Percentiles rank a stretch among this genome's conserved stretches.
Conservation (phyloP, 2,888 invertebrate genomes). For the Blera fallax region DNA sequence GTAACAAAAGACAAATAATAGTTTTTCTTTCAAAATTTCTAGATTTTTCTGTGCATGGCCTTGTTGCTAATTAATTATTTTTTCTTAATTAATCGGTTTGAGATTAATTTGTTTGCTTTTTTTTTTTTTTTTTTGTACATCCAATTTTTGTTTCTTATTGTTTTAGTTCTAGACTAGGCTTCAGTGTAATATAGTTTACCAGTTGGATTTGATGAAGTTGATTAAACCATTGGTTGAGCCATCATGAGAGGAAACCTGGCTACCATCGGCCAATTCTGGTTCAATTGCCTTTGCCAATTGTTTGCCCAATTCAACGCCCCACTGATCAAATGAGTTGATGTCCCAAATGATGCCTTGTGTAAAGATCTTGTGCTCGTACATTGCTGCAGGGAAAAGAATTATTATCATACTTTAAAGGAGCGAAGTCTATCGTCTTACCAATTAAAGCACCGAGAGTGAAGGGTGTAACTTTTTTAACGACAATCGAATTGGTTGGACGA, state of each 20-base stretch:
- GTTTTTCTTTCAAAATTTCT: neutral
- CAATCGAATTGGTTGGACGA: slow-evolving; percentile 97
- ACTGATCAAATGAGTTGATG: slow-evolving; percentile 99
- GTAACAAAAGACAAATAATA: slow-evolving; percentile 49
- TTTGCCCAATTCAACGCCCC: slow-evolving; percentile 99
- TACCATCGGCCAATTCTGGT: slow-evolving; percentile 90
- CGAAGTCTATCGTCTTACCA: slow-evolving; percentile 83
- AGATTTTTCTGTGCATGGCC: slow-evolving; percentile 44
- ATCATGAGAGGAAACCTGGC: slow-evolving; percentile 90
- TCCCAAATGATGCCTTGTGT: slow-evolving; percentile 99
- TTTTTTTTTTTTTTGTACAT: slow-evolving; percentile 31
- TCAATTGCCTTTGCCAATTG: slow-evolving; percentile 99
- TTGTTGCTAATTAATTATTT: slow-evolving; percentile 22
- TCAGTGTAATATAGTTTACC: slow-evolving; percentile 75
- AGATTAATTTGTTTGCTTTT: slow-evolving; percentile 16
- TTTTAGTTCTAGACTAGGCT: slow-evolving; percentile 5
- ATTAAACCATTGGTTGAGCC: slow-evolving; percentile 98
- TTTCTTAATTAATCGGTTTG: slow-evolving; percentile 5
- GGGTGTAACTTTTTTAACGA: slow-evolving; percentile 95
- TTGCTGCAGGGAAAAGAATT: slow-evolving; percentile 83
- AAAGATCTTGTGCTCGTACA: slow-evolving; percentile 99
- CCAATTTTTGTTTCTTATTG: slow-evolving; percentile 15
- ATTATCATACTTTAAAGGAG: neutral
- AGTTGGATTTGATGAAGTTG: slow-evolving; percentile 92
- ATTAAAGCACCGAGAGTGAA: slow-evolving; percentile 96